Evolutionary conservation across 2,797 vertebrate genomes (phyloP), one percentile per base, ranked within the genome.

Genomic region (Sebastes hopkinsi): DNA sequence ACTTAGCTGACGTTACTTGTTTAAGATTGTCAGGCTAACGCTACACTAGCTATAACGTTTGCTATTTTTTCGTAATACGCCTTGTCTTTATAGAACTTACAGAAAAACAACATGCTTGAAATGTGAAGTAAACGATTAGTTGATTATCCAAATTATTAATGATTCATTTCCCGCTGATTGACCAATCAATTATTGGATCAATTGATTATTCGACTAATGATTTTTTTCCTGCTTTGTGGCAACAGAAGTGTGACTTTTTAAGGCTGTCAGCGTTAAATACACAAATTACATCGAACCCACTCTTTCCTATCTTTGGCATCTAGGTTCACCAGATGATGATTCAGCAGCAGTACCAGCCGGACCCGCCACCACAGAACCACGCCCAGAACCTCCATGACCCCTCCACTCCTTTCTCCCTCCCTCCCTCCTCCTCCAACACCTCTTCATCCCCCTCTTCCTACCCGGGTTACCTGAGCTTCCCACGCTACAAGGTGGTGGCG

Each of bases 301-400:
- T n/a, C 12, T 65, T 4, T 52, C 14, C 3, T 64, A 23, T 50
- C 14, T 75, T 27, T 23, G 30, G 0, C 10, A 27, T 78, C 16
- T 81, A 95, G 94, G 90, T 95, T 60, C 96, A 96, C 84, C 96
- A 97, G 92, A 97, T 96, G 96, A 97, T 97, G 96, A 96, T 80
- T 23, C 95, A 93, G 82, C 95, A 96, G 92, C 95, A 96, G 87
- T 82, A 94, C 83, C 86, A 58, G 20, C 14, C 64, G 0, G 13
- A 1, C 5, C 62, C 67, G 32, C 70, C 38, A 6, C 46, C 76
- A 2, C 67, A 67, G 38, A 20, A 84, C 52, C 59, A 55, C 3
- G 79, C 10, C 11, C 80, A 76, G 38, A 81, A 69, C 81, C 38
- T 25, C 11, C 50, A 22, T 1, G 25, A 50, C 25, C n/a, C 0